Evolutionary conservation across 2,888 invertebrate species (phyloP), one percentile per base, ranked within the genome.

Genomic region (Lasioglossum vierecki): DNA sequence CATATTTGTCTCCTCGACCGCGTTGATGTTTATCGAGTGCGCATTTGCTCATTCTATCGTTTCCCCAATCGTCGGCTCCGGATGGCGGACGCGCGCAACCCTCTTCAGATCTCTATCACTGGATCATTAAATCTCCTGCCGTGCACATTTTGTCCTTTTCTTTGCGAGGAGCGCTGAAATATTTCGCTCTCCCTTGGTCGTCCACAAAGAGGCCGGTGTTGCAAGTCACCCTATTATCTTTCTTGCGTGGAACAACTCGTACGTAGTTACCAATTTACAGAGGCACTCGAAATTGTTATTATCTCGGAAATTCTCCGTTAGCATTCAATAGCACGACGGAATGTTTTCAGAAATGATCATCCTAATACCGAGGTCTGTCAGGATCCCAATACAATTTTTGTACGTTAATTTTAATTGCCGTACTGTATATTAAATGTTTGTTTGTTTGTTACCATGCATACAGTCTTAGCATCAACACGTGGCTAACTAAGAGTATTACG

Each of bases 21-120:
- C 39, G 74, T 75, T 74, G 82, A 70, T 75, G 74, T 83, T 82
- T 83, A 82, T 82, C 82, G 82, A 82, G 74, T 44, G 75, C 49
- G 68, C 74, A 60, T 82, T 75, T 41, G 60, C 60, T 49, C 39
- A 39, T 71, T 57, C 73, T 22, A 39, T 82, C 82, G 82, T 60
- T 82, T 75, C 74, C 49, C 70, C 74, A 30, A 70, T 75, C 57
- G 22, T 57, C 57, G 2, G 35, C 70, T 22, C 53, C 35, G 26
- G 35, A 30, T 18, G 44, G 35, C 26, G 57, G n/a, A 26, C 6
- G 22, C 39, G 70, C 39, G 70, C 70, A 70, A 75, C 57, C 70
- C 74, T 41, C 70, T 30, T 39, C 2, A 22, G 68, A n/a, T 26
- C 4, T 44, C 22, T 39, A 22, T 73, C 82, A 11, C 74, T 41